phyloP scores from a whole-genome alignment of 2,888 invertebrate genomes.

The Rotaria socialis region DNA sequence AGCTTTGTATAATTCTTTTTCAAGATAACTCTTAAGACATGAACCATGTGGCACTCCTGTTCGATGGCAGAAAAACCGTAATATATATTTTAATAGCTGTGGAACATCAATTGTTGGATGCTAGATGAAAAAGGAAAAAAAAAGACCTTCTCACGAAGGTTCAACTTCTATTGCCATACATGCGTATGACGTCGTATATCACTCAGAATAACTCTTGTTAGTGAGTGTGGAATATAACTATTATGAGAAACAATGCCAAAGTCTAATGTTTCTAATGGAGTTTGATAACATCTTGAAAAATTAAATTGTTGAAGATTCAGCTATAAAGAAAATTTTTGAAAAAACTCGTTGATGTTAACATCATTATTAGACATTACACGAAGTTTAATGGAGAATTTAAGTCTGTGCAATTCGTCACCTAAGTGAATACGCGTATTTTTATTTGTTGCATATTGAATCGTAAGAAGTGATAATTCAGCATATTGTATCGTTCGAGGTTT shows the following conservation, averaged over 20 bases:
- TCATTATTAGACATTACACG: background rate
- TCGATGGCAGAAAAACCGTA: background rate
- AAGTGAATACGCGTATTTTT: background rate
- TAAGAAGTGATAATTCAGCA: background rate
- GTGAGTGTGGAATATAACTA: background rate
- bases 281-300: background rate
- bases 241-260: background rate
- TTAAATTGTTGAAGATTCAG: background rate
- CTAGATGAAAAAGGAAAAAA: background rate
- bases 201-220: background rate
- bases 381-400: background rate
- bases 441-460: background rate
- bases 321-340: background rate
- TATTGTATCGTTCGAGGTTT: background rate
- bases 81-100: background rate
- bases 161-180: background rate
- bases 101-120: background rate
- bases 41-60: background rate
- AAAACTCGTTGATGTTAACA: too few relatives aligned
- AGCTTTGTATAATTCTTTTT: background rate
- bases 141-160: background rate
- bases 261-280: background rate
- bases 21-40: background rate
- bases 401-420: background rate
- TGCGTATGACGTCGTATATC: background rate